phyloP scores from a whole-genome alignment of 2,888 invertebrate species.

The Reticulitermes lucifugus region DNA sequence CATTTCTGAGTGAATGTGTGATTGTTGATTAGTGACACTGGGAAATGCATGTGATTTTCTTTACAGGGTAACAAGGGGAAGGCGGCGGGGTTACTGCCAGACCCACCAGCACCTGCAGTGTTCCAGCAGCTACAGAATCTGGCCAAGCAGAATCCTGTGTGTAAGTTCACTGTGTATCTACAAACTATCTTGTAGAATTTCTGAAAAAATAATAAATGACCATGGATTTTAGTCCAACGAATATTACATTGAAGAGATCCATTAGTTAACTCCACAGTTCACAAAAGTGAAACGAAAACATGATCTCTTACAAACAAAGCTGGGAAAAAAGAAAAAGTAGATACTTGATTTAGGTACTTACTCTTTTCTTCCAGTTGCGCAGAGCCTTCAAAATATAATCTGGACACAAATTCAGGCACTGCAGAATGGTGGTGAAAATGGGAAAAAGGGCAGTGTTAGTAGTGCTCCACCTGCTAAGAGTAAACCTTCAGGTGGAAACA shows the following conservation, averaged over 20 bases:
- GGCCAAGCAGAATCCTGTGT: conserved; percentile 64
- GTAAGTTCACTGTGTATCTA: conserved; percentile 56
- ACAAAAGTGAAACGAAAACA: no score
- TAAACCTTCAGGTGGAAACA: neutral
- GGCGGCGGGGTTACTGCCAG: conserved; percentile 61
- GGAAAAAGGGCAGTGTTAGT: conserved; percentile 53
- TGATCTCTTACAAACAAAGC: no score
- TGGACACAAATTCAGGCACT: conserved; percentile 62
- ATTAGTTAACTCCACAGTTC: no score
- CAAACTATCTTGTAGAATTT: no score
- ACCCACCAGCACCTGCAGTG: conserved; percentile 63
- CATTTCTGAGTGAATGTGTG: no score
- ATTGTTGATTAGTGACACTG: no score
- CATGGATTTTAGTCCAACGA: no score
- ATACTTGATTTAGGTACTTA: neutral
- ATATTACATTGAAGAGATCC: no score
- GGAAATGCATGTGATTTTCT: conserved; percentile 32
- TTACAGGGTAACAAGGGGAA: conserved; percentile 55
- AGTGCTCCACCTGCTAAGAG: conserved; percentile 32
- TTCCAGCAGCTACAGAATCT: conserved; percentile 64
- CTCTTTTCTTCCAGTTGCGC: conserved; percentile 59
- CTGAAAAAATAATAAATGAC: no score
- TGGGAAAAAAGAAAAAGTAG: no score
- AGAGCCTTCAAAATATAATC: conserved; percentile 63
- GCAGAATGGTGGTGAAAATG: conserved; percentile 57